Percentiles rank a stretch among this genome's conserved stretches.
phyloP scores from a whole-genome alignment of 2,888 invertebrate genomes.

The Drosophila glabriapex region DNA sequence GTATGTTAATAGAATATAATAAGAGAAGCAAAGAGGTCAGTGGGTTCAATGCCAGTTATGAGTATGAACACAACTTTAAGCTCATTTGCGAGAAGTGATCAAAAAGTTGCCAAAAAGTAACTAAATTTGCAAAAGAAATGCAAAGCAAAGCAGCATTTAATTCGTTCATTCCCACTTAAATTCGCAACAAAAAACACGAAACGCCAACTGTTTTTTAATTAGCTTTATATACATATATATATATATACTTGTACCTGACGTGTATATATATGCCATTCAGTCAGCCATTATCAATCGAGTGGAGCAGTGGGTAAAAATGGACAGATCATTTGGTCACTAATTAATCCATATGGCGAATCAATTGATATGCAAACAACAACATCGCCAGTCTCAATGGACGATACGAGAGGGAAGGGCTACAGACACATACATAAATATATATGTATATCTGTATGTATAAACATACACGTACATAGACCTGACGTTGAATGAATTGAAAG shows the following conservation, averaged over 20 bases:
- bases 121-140: not conserved
- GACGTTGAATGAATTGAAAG: slow-evolving; percentile 38
- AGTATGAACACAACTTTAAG: not conserved
- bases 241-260: not conserved
- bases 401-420: slow-evolving; percentile 3
- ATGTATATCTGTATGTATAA: not conserved
- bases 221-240: slow-evolving; percentile 14
- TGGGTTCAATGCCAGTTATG: slow-evolving; percentile 20
- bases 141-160: slow-evolving; percentile 1
- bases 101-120: slow-evolving; percentile 2
- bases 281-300: slow-evolving; percentile 7
- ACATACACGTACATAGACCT: not conserved
- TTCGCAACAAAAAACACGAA: slow-evolving; percentile 60
- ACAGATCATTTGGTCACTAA: slow-evolving; percentile 47
- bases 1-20: not conserved
- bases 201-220: slow-evolving; percentile 58
- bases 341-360: slow-evolving; percentile 40
- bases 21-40: slow-evolving; percentile 15
- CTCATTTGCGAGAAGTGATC: slow-evolving; percentile 17
- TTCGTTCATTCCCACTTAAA: slow-evolving; percentile 40
- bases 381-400: not conserved
- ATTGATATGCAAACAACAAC: slow-evolving; percentile 58
- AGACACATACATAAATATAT: not conserved
- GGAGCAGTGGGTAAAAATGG: slow-evolving; percentile 27
- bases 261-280: not conserved